phyloP scores from a whole-genome alignment of 2,888 invertebrate genomes.

The Bombylius discolor region DNA sequence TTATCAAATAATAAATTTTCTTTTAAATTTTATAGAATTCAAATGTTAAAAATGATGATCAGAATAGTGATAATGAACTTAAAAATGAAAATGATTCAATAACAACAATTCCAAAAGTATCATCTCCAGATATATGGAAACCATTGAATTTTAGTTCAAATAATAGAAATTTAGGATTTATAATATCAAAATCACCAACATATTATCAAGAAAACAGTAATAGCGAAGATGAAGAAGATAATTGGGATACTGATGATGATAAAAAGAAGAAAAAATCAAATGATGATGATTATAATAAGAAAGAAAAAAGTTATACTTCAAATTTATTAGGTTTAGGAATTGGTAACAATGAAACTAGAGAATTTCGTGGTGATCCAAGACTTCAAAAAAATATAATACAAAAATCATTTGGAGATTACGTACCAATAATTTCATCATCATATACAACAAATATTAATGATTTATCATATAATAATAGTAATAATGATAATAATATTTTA shows the following conservation, averaged over 20 bases:
- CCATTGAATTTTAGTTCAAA: no score
- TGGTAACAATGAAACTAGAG: not conserved
- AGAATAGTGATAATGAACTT: not conserved
- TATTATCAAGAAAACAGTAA: no score
- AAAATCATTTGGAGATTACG: no score
- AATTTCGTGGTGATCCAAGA: constrained; percentile 11
- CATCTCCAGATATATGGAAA: not conserved
- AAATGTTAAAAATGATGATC: not conserved
- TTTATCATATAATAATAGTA: not conserved
- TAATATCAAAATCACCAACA: no score
- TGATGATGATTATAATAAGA: constrained; percentile 1
- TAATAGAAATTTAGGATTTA: no score
- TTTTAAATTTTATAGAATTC: not conserved
- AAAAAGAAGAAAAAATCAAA: not conserved
- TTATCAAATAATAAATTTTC: no score
- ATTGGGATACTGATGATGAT: not conserved
- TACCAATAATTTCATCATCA: not conserved
- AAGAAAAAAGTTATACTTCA: not conserved
- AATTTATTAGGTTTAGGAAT: no score
- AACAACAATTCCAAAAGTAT: no score
- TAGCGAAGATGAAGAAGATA: not conserved
- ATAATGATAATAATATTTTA: not conserved
- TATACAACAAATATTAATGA: not conserved
- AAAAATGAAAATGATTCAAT: constrained; percentile 4
- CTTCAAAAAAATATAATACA: not conserved